A percentile compares a stretch with the other conserved stretches of the same genome.
Evolutionary conservation across 2,797 vertebrate species (phyloP).

Genomic region (Sebastes wilsoni): DNA sequence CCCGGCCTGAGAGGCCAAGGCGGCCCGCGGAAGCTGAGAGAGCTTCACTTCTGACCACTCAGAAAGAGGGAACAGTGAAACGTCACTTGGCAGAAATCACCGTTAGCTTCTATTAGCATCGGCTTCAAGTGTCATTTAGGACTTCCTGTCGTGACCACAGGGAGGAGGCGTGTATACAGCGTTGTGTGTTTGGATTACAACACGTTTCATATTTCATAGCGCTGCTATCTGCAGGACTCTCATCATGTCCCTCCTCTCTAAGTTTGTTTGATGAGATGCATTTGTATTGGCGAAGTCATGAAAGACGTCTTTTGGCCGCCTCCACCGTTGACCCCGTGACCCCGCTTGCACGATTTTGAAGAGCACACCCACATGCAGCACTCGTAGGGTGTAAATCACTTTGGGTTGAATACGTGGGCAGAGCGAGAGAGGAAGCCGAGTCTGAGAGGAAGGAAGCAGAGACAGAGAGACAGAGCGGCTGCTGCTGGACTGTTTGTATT

Average conservation of each 20-base stretch:
- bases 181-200: background rate
- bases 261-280: constrained; percentile 48
- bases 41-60: constrained; percentile 36
- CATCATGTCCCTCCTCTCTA: constrained; percentile 8
- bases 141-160: background rate
- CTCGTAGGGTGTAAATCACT: constrained; percentile 55
- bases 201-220: background rate
- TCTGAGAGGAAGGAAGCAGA: constrained; percentile 13
- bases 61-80: constrained; percentile 14
- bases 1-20: constrained; percentile 47
- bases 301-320: constrained; percentile 65
- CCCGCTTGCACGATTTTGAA: constrained; percentile 56
- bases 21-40: constrained; percentile 28
- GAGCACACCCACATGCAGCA: constrained; percentile 67
- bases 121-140: background rate
- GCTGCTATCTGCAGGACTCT: background rate
- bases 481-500: constrained; percentile 30
- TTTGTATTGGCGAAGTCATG: constrained; percentile 46
- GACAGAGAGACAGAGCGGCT: background rate
- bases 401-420: constrained; percentile 70
- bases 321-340: constrained; percentile 62
- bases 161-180: background rate
- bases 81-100: background rate
- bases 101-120: background rate
- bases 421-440: constrained; percentile 32